phyloP scores from a whole-genome alignment of 1,140 invertebrate species.

The Bombus superbus region DNA sequence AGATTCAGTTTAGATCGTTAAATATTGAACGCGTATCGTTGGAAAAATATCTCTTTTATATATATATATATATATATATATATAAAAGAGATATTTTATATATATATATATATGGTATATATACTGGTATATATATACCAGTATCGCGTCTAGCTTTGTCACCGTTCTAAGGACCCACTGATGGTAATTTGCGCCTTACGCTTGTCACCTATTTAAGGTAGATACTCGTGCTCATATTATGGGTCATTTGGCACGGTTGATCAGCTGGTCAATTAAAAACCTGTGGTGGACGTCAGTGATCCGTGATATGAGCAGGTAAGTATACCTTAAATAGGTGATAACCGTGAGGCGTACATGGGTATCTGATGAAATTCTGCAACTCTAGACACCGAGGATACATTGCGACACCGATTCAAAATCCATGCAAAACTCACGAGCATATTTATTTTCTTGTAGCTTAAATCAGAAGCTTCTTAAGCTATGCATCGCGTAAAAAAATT shows the following conservation, averaged over 20 bases:
- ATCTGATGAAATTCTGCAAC: background rate
- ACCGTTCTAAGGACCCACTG: background rate
- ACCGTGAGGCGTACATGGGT: background rate
- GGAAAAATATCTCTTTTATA: background rate
- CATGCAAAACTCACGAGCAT: background rate
- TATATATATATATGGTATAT: no score
- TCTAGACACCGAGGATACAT: background rate
- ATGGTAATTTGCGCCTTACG: background rate
- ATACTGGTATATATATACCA: no score
- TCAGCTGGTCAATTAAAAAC: slow-evolving; percentile 24
- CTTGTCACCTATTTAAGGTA: slow-evolving; percentile 21
- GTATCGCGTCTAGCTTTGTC: background rate
- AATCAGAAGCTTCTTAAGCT: no score
- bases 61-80: no score
- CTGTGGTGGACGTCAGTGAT: background rate
- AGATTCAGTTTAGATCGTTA: background rate
- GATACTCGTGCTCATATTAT: slow-evolving; percentile 9
- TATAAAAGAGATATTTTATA: no score
- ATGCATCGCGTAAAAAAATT: no score
- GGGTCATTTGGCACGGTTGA: slow-evolving; percentile 15
- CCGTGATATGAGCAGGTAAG: slow-evolving; percentile 15
- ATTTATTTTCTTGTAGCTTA: background rate
- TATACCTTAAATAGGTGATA: slow-evolving; percentile 25
- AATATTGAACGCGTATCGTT: background rate
- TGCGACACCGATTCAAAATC: background rate